These are phyloP conservation scores for Pelodytes ibericus DNA, from an alignment of 2,797 vertebrate species.

Conservation along the genomic window DNA sequence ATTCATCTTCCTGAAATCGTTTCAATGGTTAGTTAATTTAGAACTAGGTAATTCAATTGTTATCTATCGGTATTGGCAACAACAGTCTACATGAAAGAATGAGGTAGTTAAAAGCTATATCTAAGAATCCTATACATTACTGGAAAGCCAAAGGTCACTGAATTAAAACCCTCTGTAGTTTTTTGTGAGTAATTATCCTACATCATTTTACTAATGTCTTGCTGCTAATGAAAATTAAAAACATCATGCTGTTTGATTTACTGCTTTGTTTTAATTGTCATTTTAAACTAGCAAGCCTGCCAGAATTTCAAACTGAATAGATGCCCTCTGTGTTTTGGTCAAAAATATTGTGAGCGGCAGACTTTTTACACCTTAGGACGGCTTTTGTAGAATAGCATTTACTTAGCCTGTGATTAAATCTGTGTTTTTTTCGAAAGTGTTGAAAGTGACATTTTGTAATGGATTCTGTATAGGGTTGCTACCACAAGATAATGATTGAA, in stretches of 20 bases:
- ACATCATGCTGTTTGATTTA: slow-evolving; percentile 55
- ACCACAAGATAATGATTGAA: slow-evolving; percentile 46
- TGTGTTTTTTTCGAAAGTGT: slow-evolving; percentile 26
- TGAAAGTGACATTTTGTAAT: slow-evolving; percentile 52
- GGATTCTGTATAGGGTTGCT: slow-evolving; percentile 45
- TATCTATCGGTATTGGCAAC: slow-evolving; percentile 53
- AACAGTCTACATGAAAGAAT: slow-evolving; percentile 53
- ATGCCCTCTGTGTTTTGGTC: slow-evolving; percentile 40
- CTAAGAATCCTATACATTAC: slow-evolving; percentile 54
- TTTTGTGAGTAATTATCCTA: slow-evolving; percentile 56
- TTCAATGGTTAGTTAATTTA: slow-evolving; percentile 52
- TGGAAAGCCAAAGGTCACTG: slow-evolving; percentile 55
- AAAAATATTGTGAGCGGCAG: slow-evolving; percentile 53
- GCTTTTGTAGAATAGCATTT: slow-evolving; percentile 47
- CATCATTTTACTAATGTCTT: slow-evolving; percentile 59
- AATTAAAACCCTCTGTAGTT: slow-evolving; percentile 46
- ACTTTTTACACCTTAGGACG: slow-evolving; percentile 54
- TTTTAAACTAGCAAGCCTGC: slow-evolving; percentile 53
- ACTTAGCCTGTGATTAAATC: slow-evolving; percentile 54
- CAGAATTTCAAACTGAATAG: slow-evolving; percentile 48
- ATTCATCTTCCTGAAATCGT: slow-evolving; percentile 51
- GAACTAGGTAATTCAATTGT: slow-evolving; percentile 54
- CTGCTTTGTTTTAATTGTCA: slow-evolving; percentile 58
- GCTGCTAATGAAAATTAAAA: slow-evolving; percentile 58
- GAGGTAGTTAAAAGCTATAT: slow-evolving; percentile 55